Evolutionary conservation across 2,888 invertebrate genomes (phyloP).

Genomic region (Platynereis dumerilii): DNA sequence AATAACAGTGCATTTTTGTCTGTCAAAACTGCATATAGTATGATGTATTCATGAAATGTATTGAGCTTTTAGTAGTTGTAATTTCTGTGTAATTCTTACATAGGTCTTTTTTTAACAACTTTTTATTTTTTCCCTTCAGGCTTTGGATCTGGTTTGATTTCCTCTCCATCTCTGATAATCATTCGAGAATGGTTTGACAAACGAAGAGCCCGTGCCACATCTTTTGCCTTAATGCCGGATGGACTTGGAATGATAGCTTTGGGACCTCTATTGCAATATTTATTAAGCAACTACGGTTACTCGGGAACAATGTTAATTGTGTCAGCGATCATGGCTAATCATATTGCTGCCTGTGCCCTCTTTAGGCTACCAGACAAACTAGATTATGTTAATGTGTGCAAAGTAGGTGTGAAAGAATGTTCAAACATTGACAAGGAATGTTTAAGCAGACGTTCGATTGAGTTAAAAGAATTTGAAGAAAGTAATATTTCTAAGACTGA

Average conservation of each 20-base stretch:
- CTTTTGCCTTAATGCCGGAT: not conserved
- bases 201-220: not conserved
- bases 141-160: not conserved
- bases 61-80: too few relatives aligned
- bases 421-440: too few relatives aligned
- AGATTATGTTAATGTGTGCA: too few relatives aligned
- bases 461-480: too few relatives aligned
- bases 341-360: not conserved
- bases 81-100: too few relatives aligned
- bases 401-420: too few relatives aligned
- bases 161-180: not conserved
- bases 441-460: too few relatives aligned
- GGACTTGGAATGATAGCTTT: slow-evolving; percentile 5
- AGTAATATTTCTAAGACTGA: too few relatives aligned
- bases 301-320: slow-evolving; percentile 9
- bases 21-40: too few relatives aligned
- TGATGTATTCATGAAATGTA: too few relatives aligned
- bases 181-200: slow-evolving; percentile 4
- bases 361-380: not conserved
- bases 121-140: slow-evolving; percentile 4
- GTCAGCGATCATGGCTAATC: not conserved
- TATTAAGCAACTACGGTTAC: slow-evolving; percentile 13
- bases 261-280: not conserved
- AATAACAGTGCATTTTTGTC: too few relatives aligned
- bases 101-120: too few relatives aligned